These are phyloP conservation scores for Chrysina gloriosa DNA, from an alignment of 2,888 invertebrate species.

Conservation along the genomic window DNA sequence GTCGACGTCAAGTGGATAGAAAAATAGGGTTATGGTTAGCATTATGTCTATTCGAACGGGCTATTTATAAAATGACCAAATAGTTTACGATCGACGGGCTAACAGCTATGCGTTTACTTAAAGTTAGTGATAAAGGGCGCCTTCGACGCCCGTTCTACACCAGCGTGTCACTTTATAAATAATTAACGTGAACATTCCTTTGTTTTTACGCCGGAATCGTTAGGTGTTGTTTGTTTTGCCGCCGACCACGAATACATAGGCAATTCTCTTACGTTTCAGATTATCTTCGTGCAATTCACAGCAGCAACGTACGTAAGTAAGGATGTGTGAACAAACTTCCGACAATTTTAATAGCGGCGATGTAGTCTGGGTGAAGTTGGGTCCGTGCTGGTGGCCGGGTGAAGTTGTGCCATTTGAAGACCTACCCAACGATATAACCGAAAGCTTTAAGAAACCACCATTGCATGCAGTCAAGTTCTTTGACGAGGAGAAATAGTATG, in stretches of 20 bases:
- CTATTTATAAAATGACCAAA: slow-evolving; percentile 49
- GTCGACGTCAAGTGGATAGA: slow-evolving; percentile 16
- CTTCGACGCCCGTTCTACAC: neutral
- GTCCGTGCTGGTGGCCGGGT: slow-evolving; percentile 88
- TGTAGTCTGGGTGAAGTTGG: slow-evolving; percentile 87
- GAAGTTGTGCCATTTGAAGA: slow-evolving; percentile 74
- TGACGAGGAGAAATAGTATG: slow-evolving; percentile 86
- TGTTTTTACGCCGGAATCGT: slow-evolving; percentile 18
- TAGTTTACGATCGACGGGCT: slow-evolving; percentile 18
- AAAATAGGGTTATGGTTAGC: slow-evolving; percentile 43
- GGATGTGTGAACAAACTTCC: slow-evolving; percentile 79
- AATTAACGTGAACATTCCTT: slow-evolving; percentile 26
- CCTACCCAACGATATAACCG: slow-evolving; percentile 76
- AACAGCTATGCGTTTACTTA: slow-evolving; percentile 25
- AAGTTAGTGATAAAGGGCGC: slow-evolving; percentile 17
- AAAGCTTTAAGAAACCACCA: slow-evolving; percentile 76
- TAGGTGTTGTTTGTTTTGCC: slow-evolving; percentile 43
- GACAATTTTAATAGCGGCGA: slow-evolving; percentile 78
- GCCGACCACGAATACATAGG: slow-evolving; percentile 14
- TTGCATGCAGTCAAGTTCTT: slow-evolving; percentile 87
- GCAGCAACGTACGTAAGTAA: slow-evolving; percentile 47
- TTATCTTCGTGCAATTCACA: slow-evolving; percentile 30
- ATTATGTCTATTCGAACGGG: slow-evolving; percentile 43
- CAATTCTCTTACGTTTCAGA: slow-evolving; percentile 31
- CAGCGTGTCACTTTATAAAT: slow-evolving; percentile 31